Conservation (phyloP, 2,113 vertebrate species). For the Paramormyrops kingsleyae region DNA sequence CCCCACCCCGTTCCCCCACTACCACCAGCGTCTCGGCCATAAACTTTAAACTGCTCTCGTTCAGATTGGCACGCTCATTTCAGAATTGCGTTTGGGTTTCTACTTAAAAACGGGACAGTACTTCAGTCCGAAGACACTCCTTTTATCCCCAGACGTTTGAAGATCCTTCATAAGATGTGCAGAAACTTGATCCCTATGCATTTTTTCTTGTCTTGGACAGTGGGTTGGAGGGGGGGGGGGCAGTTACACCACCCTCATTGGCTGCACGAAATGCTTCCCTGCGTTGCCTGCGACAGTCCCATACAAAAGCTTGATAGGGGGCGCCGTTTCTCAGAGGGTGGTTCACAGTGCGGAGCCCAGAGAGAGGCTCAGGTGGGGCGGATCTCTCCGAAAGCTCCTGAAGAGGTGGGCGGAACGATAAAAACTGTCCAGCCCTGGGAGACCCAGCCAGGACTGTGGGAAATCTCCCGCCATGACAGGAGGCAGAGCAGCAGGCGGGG, state of each 20-base stretch:
- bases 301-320: not conserved
- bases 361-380: not conserved
- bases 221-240: not conserved
- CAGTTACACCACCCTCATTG: not conserved
- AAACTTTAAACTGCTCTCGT: constrained; percentile 34
- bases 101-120: constrained; percentile 36
- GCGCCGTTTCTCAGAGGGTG: not conserved
- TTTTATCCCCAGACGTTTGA: not conserved
- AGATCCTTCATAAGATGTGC: not conserved
- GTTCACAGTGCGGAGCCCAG: not conserved
- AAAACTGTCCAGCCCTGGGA: not conserved
- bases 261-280: not conserved
- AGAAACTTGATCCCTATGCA: not conserved
- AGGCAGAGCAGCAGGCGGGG: not conserved
- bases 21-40: constrained; percentile 39
- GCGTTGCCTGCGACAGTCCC: not conserved
- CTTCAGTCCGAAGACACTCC: not conserved
- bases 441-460: not conserved
- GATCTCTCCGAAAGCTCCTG: not conserved
- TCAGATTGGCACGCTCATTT: constrained; percentile 14
- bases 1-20: constrained; percentile 34
- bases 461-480: not conserved
- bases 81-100: constrained; percentile 24
- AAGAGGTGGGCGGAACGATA: not conserved
- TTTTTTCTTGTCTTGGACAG: not conserved